A percentile compares a stretch with the other conserved stretches of the same genome.
Conservation (phyloP, 2,797 vertebrate genomes). For the Sebastes diploproa region DNA sequence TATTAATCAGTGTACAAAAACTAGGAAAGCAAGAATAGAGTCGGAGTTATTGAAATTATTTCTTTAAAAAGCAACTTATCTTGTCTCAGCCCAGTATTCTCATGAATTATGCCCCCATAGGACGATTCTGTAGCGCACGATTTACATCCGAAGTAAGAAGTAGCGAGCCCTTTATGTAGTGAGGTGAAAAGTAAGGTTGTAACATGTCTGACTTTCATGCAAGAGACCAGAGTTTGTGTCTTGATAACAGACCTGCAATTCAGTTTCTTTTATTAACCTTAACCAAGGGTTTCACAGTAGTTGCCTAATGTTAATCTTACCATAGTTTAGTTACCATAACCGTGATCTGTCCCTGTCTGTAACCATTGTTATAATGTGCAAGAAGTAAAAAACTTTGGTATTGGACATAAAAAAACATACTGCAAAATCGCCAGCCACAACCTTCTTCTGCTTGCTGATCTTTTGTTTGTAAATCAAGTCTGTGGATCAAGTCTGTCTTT, state of each 20-base stretch:
- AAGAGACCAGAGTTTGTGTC: neutral
- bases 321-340: neutral
- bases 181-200: neutral
- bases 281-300: neutral
- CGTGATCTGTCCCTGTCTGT: neutral
- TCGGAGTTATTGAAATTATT: neutral
- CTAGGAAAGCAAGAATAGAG: neutral
- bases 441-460: neutral
- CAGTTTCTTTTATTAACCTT: neutral
- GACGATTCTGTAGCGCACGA: neutral
- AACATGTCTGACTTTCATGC: neutral
- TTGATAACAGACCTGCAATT: neutral
- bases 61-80: neutral
- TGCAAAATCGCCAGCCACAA: neutral
- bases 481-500: neutral
- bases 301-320: neutral
- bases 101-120: neutral
- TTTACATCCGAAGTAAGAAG: neutral
- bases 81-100: neutral
- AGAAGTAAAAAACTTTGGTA: neutral
- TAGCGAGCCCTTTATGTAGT: neutral
- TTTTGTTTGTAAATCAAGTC: neutral
- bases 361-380: too few species aligned
- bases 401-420: neutral
- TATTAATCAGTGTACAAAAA: neutral